phyloP scores from a whole-genome alignment of 2,797 vertebrate species.

The Diceros bicornis region DNA sequence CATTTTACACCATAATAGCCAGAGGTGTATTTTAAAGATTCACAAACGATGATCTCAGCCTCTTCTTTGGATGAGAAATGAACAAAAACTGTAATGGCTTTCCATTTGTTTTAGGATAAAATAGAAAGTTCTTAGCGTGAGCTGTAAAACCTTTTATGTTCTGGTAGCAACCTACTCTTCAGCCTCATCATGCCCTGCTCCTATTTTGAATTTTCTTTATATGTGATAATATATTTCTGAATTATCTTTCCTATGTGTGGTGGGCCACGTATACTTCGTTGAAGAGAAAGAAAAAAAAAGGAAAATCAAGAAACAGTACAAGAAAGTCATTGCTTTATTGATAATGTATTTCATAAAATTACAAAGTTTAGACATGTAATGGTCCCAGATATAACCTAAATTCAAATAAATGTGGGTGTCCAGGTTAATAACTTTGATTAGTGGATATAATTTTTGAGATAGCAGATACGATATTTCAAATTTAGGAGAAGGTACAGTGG shows the following conservation, averaged over 20 bases:
- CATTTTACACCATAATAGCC: background rate
- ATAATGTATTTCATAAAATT: background rate
- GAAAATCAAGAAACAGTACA: background rate
- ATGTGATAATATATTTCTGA: background rate
- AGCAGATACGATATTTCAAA: background rate
- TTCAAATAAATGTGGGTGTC: background rate
- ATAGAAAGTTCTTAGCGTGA: background rate
- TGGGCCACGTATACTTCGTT: background rate
- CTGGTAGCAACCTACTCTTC: background rate
- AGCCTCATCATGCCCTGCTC: background rate
- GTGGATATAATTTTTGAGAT: background rate
- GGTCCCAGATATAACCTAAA: background rate
- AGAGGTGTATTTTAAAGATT: background rate
- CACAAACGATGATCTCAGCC: background rate
- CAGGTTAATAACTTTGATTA: background rate
- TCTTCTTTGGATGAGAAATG: background rate
- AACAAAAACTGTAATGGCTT: background rate
- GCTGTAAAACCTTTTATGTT: background rate
- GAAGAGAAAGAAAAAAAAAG: background rate
- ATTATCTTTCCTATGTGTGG: background rate
- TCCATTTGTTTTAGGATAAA: background rate
- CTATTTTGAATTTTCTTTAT: background rate
- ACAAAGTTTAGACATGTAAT: background rate
- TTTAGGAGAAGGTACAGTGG: background rate
- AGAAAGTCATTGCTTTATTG: slow-evolving; percentile 26